Conservation (phyloP, 2,113 vertebrate genomes). For the Otus sunia region DNA sequence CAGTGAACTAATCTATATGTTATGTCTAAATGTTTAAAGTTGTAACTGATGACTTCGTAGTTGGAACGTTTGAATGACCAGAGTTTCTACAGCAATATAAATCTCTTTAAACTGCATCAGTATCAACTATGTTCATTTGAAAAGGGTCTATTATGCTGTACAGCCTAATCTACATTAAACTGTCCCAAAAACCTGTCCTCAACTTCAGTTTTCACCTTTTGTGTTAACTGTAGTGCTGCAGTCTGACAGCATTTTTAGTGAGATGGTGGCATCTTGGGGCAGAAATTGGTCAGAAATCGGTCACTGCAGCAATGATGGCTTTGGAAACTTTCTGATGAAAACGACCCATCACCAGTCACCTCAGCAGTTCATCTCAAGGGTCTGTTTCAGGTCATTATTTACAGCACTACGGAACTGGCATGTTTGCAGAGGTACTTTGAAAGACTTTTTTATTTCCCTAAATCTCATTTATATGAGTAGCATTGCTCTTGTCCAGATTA, state of each 20-base stretch:
- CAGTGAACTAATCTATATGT: too few species aligned
- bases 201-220: not conserved
- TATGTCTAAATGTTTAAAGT: not conserved
- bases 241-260: not conserved
- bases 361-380: not conserved
- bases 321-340: not conserved
- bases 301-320: not conserved
- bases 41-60: not conserved
- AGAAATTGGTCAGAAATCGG: too few species aligned
- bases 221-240: not conserved
- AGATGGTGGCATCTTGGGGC: constrained; percentile 43
- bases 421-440: not conserved
- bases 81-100: not conserved
- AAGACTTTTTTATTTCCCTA: not conserved
- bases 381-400: not conserved
- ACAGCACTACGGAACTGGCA: rapidly evolving
- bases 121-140: not conserved
- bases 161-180: not conserved
- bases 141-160: not conserved
- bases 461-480: not conserved
- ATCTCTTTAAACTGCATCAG: not conserved
- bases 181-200: not conserved
- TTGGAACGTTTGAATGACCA: not conserved
- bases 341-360: not conserved
- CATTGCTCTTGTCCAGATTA: not conserved